Conservation (phyloP, 35 echinoderm and acorn worm genomes). For the Ptychodera flava region DNA sequence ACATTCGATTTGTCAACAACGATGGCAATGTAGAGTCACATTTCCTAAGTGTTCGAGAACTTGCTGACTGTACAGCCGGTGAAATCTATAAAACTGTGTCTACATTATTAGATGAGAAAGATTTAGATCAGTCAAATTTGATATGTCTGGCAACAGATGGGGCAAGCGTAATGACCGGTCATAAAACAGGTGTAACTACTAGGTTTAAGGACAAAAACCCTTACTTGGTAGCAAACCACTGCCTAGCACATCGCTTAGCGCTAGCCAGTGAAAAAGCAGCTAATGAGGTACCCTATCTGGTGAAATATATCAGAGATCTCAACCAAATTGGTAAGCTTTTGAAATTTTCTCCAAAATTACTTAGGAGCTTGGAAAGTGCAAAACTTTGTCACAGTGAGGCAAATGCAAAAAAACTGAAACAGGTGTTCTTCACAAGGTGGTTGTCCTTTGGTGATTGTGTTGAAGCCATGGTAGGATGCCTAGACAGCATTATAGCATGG, state of each 20-base stretch:
- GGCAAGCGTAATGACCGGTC: background rate
- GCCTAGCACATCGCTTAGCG: slow-evolving; percentile 7
- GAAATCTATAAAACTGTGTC: background rate
- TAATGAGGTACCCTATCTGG: slow-evolving; percentile 1
- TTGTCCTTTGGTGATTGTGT: slow-evolving; percentile 13
- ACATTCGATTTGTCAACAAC: background rate
- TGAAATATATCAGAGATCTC: background rate
- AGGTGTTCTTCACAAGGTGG: slow-evolving; percentile 9
- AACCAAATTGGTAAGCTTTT: slow-evolving; percentile 5
- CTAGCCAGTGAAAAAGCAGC: slow-evolving; percentile 13
- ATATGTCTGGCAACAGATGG: slow-evolving; percentile 2
- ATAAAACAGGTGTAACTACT: slow-evolving; percentile 8
- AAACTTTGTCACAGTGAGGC: background rate
- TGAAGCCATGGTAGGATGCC: background rate
- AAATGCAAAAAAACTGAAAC: slow-evolving; percentile 3
- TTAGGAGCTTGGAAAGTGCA: background rate
- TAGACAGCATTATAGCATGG: background rate
- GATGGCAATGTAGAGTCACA: background rate
- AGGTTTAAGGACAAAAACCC: background rate
- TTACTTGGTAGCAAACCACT: slow-evolving; percentile 7
- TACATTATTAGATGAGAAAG: background rate
- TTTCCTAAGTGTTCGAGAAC: background rate
- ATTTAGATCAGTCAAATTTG: background rate
- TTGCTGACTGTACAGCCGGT: background rate
- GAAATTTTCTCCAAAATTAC: slow-evolving; percentile 4